A percentile compares a stretch with the other conserved stretches of the same genome.
These are phyloP conservation scores for Herminia tarsipennalis DNA, from an alignment of 2,888 invertebrate genomes.

Conservation along the genomic window DNA sequence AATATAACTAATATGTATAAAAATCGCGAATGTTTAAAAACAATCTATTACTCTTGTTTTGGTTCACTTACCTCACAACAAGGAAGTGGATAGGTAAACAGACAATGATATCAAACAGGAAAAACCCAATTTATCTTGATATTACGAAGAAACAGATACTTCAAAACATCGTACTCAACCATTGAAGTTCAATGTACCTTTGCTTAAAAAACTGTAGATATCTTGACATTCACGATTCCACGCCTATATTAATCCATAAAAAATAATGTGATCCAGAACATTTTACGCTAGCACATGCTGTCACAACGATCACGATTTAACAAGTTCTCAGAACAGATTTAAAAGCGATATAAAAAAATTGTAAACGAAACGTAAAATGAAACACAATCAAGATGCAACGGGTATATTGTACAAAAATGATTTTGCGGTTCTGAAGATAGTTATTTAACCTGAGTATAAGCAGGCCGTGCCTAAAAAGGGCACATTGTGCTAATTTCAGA, in stretches of 20 bases:
- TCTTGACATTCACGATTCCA: slow-evolving; percentile 24
- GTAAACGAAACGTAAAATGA: slow-evolving; percentile 27
- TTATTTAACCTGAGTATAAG: slow-evolving; percentile 22
- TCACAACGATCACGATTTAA: slow-evolving; percentile 38
- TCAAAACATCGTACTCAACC: slow-evolving; percentile 17
- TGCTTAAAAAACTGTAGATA: slow-evolving; percentile 14
- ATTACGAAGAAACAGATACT: slow-evolving; percentile 8
- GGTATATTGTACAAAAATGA: slow-evolving; percentile 24
- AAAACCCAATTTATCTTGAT: slow-evolving; percentile 18
- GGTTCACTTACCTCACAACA: slow-evolving; percentile 3
- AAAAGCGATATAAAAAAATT: slow-evolving; percentile 32
- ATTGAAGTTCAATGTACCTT: slow-evolving; percentile 27
- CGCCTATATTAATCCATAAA: slow-evolving; percentile 24
- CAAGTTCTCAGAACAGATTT: slow-evolving; percentile 32
- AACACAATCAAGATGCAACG: slow-evolving; percentile 43
- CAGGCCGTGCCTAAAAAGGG: slow-evolving; percentile 17
- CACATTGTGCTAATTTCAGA: slow-evolving; percentile 24
- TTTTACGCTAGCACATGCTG: slow-evolving; percentile 22
- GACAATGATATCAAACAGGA: slow-evolving; percentile 10
- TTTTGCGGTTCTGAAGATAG: slow-evolving; percentile 17
- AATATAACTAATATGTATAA: too few relatives aligned
- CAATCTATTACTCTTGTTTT: too few relatives aligned
- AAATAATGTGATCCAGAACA: slow-evolving; percentile 6
- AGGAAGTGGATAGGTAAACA: slow-evolving; percentile 20
- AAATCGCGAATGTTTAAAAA: too few relatives aligned